These are phyloP conservation scores for Carterocephalus palaemon DNA, from an alignment of 2,888 invertebrate species.

Conservation along the genomic window DNA sequence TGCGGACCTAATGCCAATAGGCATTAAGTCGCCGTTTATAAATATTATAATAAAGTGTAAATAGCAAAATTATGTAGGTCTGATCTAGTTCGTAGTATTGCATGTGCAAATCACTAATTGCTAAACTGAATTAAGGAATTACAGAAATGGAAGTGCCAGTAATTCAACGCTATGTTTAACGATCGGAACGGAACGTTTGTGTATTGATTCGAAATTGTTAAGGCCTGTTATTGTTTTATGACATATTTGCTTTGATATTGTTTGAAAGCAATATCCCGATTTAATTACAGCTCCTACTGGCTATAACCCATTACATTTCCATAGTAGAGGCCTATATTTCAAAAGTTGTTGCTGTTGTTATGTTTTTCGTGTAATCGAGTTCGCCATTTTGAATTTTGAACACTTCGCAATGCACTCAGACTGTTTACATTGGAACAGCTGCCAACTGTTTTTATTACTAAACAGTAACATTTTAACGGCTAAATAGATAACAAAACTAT, in stretches of 20 bases:
- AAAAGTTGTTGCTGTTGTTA: conserved; percentile 28
- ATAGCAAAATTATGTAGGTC: too few relatives aligned
- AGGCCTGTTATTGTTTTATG: conserved; percentile 53
- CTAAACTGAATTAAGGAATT: conserved; percentile 21
- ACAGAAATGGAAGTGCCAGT: conserved; percentile 47
- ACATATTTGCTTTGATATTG: conserved; percentile 64
- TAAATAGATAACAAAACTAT: too few relatives aligned
- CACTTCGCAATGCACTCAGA: conserved; percentile 20
- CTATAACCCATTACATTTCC: conserved; percentile 51
- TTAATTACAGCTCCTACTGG: conserved; percentile 57
- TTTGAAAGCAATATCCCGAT: conserved; percentile 57
- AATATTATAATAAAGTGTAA: too few relatives aligned
- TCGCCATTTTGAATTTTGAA: conserved; percentile 25
- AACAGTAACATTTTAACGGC: neutral
- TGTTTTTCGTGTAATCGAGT: conserved; percentile 26
- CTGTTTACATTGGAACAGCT: conserved; percentile 17
- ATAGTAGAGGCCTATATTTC: conserved; percentile 39
- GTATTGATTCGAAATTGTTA: conserved; percentile 47
- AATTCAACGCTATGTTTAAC: conserved; percentile 51
- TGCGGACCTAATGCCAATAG: too few relatives aligned
- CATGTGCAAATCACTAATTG: conserved; percentile 9
- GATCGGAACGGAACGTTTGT: conserved; percentile 29
- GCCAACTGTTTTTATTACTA: conserved; percentile 14
- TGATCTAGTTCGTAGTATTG: neutral
- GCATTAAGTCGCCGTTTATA: too few relatives aligned